Percentiles rank a stretch among this genome's conserved stretches.
phyloP scores from a whole-genome alignment of 2,888 invertebrate species.

The Cerastis rubricosa region DNA sequence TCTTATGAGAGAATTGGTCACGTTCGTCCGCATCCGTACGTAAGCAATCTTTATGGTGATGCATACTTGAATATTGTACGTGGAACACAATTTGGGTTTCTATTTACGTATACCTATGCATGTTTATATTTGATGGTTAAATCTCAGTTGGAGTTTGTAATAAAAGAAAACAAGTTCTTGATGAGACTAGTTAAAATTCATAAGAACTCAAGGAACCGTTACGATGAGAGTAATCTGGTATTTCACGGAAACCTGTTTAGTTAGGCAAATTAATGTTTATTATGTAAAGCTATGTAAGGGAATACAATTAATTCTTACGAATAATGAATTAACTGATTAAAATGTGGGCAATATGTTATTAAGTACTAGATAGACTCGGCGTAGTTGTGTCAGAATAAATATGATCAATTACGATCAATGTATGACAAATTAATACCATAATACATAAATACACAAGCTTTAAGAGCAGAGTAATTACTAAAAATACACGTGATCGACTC shows the following conservation, averaged over 20 bases:
- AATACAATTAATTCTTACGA: constrained; percentile 37
- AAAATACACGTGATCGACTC: constrained; percentile 22
- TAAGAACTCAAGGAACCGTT: constrained; percentile 70
- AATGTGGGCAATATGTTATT: not conserved
- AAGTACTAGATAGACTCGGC: not conserved
- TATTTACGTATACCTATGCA: constrained; percentile 19
- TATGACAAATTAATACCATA: constrained; percentile 4
- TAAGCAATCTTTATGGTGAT: constrained; percentile 71
- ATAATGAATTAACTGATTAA: constrained; percentile 23
- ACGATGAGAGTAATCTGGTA: constrained; percentile 65
- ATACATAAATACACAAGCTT: not conserved
- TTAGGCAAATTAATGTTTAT: constrained; percentile 43
- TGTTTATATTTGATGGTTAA: constrained; percentile 36
- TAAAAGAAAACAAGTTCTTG: constrained; percentile 66
- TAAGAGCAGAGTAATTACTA: constrained; percentile 4
- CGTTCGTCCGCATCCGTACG: constrained; percentile 72
- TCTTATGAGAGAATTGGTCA: constrained; percentile 74
- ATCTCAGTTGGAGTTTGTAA: constrained; percentile 46
- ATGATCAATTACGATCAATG: not conserved
- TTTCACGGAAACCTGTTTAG: constrained; percentile 73
- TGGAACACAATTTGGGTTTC: constrained; percentile 35
- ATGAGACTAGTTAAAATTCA: constrained; percentile 73
- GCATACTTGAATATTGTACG: constrained; percentile 51
- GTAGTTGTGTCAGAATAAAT: constrained; percentile 10
- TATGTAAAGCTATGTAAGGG: constrained; percentile 56